phyloP scores from a whole-genome alignment of 2,113 vertebrate species.

The Diadophis punctatus region DNA sequence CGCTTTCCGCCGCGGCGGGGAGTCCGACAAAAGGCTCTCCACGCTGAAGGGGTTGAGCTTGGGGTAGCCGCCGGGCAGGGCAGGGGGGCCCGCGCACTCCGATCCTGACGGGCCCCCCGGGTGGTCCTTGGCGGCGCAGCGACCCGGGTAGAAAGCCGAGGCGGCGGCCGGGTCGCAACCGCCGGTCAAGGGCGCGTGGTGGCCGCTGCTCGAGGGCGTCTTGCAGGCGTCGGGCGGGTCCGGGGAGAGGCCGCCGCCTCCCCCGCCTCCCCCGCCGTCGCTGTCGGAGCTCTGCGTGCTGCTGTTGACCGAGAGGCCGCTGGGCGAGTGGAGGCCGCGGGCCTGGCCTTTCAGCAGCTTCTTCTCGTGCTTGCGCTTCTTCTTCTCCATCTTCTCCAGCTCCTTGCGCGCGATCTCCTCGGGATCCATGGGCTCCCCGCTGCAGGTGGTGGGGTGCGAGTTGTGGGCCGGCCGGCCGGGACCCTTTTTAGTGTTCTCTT shows the following conservation, averaged over 20 bases:
- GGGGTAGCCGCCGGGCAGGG: slow-evolving; percentile 64
- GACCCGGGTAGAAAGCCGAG: slow-evolving; percentile 72
- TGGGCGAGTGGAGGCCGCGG: slow-evolving; percentile 74
- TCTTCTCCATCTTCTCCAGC: slow-evolving; percentile 92
- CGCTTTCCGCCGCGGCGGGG: slow-evolving; percentile 83
- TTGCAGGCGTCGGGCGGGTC: slow-evolving; percentile 54
- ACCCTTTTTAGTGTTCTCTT: slow-evolving; percentile 98
- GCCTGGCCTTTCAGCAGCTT: slow-evolving; percentile 89
- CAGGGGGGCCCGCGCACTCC: slow-evolving; percentile 54
- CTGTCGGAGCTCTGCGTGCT: slow-evolving; percentile 94
- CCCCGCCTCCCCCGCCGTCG: slow-evolving; percentile 72
- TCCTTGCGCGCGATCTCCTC: slow-evolving; percentile 96
- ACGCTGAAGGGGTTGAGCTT: slow-evolving; percentile 95
- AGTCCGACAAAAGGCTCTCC: slow-evolving; percentile 90
- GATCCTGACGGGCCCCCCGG: slow-evolving; percentile 68
- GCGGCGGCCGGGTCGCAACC: slow-evolving; percentile 64
- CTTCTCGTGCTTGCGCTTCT: slow-evolving; percentile 94
- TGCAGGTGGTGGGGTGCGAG: slow-evolving; percentile 96
- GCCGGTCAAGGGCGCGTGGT: slow-evolving; percentile 50
- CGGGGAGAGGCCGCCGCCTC: slow-evolving; percentile 86
- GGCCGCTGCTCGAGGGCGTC: slow-evolving; percentile 26
- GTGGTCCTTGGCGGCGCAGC: slow-evolving; percentile 66
- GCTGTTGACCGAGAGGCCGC: slow-evolving; percentile 85
- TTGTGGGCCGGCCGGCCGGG: slow-evolving; percentile 96
- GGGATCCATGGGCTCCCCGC: slow-evolving; percentile 97